Base-by-base conservation (phyloP, 2,797 vertebrate species). In the Pterois miles region DNA sequence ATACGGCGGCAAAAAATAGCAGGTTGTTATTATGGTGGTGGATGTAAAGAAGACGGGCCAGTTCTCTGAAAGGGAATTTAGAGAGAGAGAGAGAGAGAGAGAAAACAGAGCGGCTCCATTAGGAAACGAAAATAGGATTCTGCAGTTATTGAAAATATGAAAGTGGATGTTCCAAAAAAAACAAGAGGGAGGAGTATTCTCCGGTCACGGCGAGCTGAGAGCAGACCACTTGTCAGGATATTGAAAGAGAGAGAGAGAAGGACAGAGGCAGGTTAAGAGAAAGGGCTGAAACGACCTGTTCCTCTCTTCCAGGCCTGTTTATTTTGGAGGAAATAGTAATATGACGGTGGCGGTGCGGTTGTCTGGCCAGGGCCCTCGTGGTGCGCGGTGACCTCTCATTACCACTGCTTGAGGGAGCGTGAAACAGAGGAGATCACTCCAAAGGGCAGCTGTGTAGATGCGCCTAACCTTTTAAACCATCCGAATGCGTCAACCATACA, bases 401-500 rank as follows among this genome's bases (percentile, higher is more conserved):
- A 95, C 86, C 85, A 90, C 91, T 91, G 91, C 92, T 94, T 94
- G 91, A 89, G 91, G 92, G 92, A 95, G 93, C 89, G 87, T 94
- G 92, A 91, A 94, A 93, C 91, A 34, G 82, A 89, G 88, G 85
- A 91, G 89, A 93, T 92, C 84, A 91, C 88, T 93, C 93, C 93
- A 95, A 95, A 96, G 94, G 94, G 94, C 94, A 94, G 89, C 91
- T 76, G 93, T 87, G 93, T 90, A 92, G 93, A 94, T 92, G 91
- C 83, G 71, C 84, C 92, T 95, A 95, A 95, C 95, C 95, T 96
- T 96, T 95, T 89, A 92, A 92, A 94, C 93, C 87, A 89, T 82
- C 78, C 76, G 88, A 94, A 94, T 94, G 94, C 90, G 87, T 95
- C 94, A 94, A 92, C 95, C 94, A 95, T 95, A 95, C 94, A 96